A percentile compares a stretch with the other conserved stretches of the same genome.
These are phyloP conservation scores for Clupea harengus DNA, from an alignment of 2,113 vertebrate genomes.

Conservation along the genomic window DNA sequence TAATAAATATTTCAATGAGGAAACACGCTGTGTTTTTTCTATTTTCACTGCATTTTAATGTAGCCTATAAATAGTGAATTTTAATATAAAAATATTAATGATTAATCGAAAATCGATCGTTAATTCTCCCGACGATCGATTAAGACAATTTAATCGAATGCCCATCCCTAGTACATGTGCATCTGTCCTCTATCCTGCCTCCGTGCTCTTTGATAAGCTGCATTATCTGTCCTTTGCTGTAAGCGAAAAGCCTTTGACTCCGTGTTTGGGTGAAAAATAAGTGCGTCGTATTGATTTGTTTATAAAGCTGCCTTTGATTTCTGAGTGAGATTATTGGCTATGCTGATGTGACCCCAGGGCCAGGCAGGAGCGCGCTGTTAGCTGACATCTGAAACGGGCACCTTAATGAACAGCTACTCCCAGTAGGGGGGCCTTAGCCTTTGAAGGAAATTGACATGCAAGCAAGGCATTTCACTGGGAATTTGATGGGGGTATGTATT, in stretches of 20 bases:
- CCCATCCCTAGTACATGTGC: no score
- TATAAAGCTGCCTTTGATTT: constrained; percentile 17
- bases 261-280: not conserved
- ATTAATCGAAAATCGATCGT: no score
- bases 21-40: no score
- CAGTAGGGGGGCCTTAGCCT: constrained; percentile 9
- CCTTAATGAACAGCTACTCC: constrained; percentile 20
- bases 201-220: not conserved
- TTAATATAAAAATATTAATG: no score
- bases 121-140: no score
- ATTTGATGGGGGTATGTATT: constrained; percentile 16
- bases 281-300: constrained; percentile 4
- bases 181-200: not conserved
- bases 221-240: not conserved
- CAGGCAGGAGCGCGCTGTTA: not conserved
- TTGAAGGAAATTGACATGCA: constrained; percentile 32
- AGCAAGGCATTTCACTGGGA: constrained; percentile 4
- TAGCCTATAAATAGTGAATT: no score
- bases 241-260: not conserved
- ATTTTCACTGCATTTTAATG: no score
- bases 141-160: no score
- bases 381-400: not conserved
- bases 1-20: no score
- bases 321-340: not conserved
- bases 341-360: constrained; percentile 20